phyloP scores from a whole-genome alignment of 2,797 vertebrate species.

The Cyclopterus lumpus region DNA sequence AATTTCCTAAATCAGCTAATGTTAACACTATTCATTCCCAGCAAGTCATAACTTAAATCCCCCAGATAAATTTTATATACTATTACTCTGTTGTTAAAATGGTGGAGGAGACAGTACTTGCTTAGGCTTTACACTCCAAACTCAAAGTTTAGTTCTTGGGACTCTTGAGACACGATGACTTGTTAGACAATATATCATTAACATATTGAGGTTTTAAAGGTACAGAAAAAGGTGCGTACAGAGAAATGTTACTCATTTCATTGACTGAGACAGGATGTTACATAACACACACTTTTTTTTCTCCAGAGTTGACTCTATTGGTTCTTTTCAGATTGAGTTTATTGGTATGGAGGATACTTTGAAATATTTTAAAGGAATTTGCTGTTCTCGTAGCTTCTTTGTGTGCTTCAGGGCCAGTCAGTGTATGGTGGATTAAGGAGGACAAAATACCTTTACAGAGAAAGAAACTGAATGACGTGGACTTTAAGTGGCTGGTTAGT shows the following conservation, averaged over 20 bases:
- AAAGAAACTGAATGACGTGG: constrained; percentile 16
- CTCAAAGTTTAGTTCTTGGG: not conserved
- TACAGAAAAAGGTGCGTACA: too few relatives aligned
- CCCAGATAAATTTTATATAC: not conserved
- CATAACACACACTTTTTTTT: too few relatives aligned
- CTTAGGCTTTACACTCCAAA: not conserved
- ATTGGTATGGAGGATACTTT: not conserved
- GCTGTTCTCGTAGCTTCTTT: not conserved
- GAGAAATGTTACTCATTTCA: not conserved
- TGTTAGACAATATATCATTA: not conserved
- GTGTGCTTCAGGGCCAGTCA: not conserved
- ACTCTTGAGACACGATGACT: not conserved
- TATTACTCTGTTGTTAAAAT: not conserved
- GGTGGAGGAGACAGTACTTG: not conserved
- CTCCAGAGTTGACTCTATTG: not conserved
- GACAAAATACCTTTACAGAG: not conserved
- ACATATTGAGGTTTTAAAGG: not conserved
- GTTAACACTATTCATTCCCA: not conserved
- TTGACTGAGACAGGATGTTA: not conserved
- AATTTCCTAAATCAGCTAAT: too few relatives aligned
- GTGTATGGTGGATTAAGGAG: not conserved
- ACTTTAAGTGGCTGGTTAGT: constrained; percentile 36
- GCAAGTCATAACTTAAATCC: not conserved
- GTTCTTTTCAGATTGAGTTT: not conserved
- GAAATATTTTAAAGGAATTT: constrained; percentile 16